These are phyloP conservation scores for Liasis olivaceus DNA, from an alignment of 2,797 vertebrate species.

Conservation along the genomic window DNA sequence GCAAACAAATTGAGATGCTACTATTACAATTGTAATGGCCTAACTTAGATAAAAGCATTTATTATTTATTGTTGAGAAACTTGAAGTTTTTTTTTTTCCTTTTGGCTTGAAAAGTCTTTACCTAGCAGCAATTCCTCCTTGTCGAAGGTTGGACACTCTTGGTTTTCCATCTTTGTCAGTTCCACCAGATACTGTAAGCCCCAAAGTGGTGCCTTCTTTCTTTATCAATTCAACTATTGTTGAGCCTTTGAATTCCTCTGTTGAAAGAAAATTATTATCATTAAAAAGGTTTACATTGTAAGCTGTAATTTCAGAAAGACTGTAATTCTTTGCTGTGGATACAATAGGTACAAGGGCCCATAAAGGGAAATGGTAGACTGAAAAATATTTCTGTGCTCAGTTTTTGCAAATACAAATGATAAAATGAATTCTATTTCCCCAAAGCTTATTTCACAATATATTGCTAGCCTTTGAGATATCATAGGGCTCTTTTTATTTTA, in stretches of 20 bases:
- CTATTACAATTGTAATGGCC: slow-evolving; percentile 23
- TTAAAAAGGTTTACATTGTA: slow-evolving; percentile 56
- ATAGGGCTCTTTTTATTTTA: neutral
- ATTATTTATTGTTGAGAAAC: neutral
- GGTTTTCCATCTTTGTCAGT: slow-evolving; percentile 97
- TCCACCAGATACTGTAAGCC: slow-evolving; percentile 94
- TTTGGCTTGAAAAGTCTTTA: slow-evolving; percentile 67
- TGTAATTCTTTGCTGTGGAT: neutral
- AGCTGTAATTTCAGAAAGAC: neutral
- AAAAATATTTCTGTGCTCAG: neutral
- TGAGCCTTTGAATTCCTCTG: slow-evolving; percentile 97
- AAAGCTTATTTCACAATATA: neutral
- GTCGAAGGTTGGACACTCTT: slow-evolving; percentile 94
- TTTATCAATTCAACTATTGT: slow-evolving; percentile 97
- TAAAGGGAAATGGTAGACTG: neutral
- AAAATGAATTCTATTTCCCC: neutral
- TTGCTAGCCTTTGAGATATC: neutral
- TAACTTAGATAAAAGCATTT: slow-evolving; percentile 21
- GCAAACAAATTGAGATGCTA: slow-evolving; percentile 31
- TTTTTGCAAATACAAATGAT: neutral
- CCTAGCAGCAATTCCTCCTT: slow-evolving; percentile 97
- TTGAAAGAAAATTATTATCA: slow-evolving; percentile 65
- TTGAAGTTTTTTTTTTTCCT: neutral
- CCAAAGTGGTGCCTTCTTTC: slow-evolving; percentile 97
- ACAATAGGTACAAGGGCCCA: neutral